A percentile compares a stretch with the other conserved stretches of the same genome.
These are phyloP conservation scores for Eufriesea mexicana DNA, from an alignment of 1,140 invertebrate genomes.

Conservation along the genomic window DNA sequence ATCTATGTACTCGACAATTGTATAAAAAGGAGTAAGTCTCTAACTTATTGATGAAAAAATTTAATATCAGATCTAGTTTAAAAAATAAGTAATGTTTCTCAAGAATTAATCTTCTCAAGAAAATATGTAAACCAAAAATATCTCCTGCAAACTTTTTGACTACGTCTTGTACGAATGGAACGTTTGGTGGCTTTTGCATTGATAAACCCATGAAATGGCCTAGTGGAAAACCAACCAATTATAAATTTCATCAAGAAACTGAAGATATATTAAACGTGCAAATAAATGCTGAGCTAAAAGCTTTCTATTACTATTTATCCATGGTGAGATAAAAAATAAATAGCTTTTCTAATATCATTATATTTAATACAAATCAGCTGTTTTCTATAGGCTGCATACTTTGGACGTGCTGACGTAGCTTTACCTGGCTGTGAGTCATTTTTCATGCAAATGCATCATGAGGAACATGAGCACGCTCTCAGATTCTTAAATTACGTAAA, in stretches of 20 bases:
- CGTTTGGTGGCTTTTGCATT: conserved; percentile 16
- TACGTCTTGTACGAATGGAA: background rate
- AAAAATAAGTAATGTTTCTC: conserved; percentile 33
- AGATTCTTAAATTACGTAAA: conserved; percentile 73
- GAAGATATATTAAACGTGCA: conserved; percentile 74
- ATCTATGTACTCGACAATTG: background rate
- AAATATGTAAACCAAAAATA: background rate
- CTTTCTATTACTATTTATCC: conserved; percentile 77
- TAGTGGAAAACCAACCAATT: conserved; percentile 63
- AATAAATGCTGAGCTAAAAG: conserved; percentile 71
- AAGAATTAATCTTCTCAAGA: background rate
- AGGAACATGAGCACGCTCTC: conserved; percentile 72
- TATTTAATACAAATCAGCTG: background rate
- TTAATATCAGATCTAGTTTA: background rate
- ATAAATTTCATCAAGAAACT: conserved; percentile 74
- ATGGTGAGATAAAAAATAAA: conserved; percentile 66
- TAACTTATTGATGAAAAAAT: background rate
- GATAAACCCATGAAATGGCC: conserved; percentile 69
- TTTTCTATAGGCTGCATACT: conserved; percentile 71
- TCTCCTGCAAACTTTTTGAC: background rate
- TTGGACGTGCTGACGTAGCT: conserved; percentile 74
- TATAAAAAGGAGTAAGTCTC: conserved; percentile 14
- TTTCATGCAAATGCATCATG: conserved; percentile 76
- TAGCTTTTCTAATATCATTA: background rate
- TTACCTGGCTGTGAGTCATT: conserved; percentile 74